Evolutionary conservation across 2,888 invertebrate species (phyloP), one percentile per base, ranked within the genome.

Genomic region (Conus canariensis): DNA sequence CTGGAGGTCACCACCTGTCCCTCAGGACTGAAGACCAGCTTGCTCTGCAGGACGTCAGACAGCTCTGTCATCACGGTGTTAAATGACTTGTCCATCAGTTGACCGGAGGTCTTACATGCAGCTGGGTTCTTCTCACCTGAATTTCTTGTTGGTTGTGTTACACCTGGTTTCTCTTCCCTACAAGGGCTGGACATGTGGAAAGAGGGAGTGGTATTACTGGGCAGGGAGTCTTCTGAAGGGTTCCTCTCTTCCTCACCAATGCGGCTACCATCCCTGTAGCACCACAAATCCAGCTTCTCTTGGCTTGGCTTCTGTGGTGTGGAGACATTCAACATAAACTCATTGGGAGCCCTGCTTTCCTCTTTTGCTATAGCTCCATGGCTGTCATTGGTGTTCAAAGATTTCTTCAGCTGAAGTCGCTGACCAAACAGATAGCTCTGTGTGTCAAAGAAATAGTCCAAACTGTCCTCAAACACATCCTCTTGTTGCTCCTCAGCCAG

Each of bases 11-110:
- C 64, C 19, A 83, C 82, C 60, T 89, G 67, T 12, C 88, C 83
- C 22, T 89, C 87, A 45, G 91, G 90, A 25, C 90, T 91, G 70
- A 91, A 91, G 1, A 87, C 86, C 8, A 91, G 88, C 74, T 91
- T 91, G 60, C 12, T 25, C 82, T 90, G 85, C 64, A 91, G 74
- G 58, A 89, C 91, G 14, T 90, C 87, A 70, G 90, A 90, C n/a
- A 91, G 88, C 25, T 91, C 89, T 0, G 86, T 90, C 82, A 91
- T 74, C 22, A 67, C 56, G 22, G 89, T 89, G 87, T 91, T 91
- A 56, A 91, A 90, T 19, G 91, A 91, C 87, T 87, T 85, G 59
- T 91, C 91, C 22, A 70, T 30, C 16, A 7, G 19, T 45, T 74
- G 45, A n/a, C n/a, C 30, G 1, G 83, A 22, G 7, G 70, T 85